Base-by-base conservation (phyloP, 2,113 vertebrate genomes). In the Emydocephalus ijimae region DNA sequence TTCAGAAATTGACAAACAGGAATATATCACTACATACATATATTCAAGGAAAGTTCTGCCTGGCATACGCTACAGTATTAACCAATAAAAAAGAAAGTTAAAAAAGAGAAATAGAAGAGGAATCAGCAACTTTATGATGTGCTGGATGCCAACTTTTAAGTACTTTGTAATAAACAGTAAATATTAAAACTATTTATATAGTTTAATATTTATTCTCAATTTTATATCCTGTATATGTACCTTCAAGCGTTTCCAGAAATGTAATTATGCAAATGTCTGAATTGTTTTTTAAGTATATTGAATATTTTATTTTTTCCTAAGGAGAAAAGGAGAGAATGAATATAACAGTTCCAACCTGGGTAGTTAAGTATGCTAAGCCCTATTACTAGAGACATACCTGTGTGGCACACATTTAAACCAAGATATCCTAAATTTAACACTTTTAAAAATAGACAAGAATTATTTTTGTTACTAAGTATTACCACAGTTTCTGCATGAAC, bases 401-500 rank as follows among this genome's bases (percentile, higher is more conserved):
- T 20, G 48, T 8, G 55, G 48, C 18, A 91, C 4, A 34, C 15
- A n/a, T 1, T 86, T 34, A 91, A 59, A 92, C 45, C 23, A 88
- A 93, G 48, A 43, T 61, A 29, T 10, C 89, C 57, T 56, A 91
- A 87, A 45, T 89, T 54, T 91, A 93, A 61, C 24, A 88, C 87
- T 93, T 8, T 18, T 0, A n/a, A 92, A 95, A 92, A 1, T 0
- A 6, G 50, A 91, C 92, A 94, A 74, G n/a, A 18, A 23, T 21
- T 50, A 29, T 15, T 18, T 8, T 89, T 89, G 14, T 95, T 95
- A 92, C 26, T 50, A 4, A 94, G 91, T 10, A 91, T 6, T 29
- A 92, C 15, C 3, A 56, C 11, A 93, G 52, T 20, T 81, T n/a
- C 54, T 81, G 61, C 15, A 39, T 89, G 86, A 90, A 29, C 2